phyloP scores from a whole-genome alignment of 2,888 invertebrate species.

The Scaptomyza cyrtandrae region DNA sequence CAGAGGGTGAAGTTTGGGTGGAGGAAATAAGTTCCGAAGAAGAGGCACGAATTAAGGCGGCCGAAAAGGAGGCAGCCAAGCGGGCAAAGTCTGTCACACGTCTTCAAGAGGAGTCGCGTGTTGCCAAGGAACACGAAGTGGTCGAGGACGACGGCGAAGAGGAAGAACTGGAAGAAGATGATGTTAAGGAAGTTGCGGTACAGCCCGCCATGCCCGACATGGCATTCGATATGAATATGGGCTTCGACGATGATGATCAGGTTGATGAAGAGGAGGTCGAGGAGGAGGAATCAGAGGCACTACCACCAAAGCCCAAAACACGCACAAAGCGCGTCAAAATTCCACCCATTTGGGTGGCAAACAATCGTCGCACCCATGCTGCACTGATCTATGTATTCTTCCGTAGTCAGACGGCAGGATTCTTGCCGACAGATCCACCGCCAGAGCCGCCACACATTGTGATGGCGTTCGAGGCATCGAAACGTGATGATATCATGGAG shows the following conservation, averaged over 20 bases:
- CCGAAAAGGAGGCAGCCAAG: constrained; percentile 27
- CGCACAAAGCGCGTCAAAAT: constrained; percentile 80
- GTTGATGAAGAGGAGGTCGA: constrained; percentile 52
- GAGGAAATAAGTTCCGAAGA: constrained; percentile 65
- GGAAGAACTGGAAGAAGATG: constrained; percentile 66
- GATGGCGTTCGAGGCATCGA: constrained; percentile 88
- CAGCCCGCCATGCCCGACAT: constrained; percentile 40
- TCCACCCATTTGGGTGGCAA: constrained; percentile 86
- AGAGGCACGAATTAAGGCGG: constrained; percentile 37
- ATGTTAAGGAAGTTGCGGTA: constrained; percentile 43
- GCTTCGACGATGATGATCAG: constrained; percentile 33
- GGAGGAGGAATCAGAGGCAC: constrained; percentile 55
- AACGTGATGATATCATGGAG: constrained; percentile 87
- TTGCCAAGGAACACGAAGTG: constrained; percentile 32
- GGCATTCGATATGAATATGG: constrained; percentile 57
- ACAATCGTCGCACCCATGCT: constrained; percentile 86
- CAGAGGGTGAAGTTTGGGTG: constrained; percentile 71
- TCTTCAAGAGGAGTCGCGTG: constrained; percentile 19
- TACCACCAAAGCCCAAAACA: constrained; percentile 48
- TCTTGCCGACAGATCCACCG: constrained; percentile 87
- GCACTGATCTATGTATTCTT: constrained; percentile 86
- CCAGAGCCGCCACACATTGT: constrained; percentile 88
- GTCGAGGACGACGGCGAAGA: constrained; percentile 56
- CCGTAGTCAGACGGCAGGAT: constrained; percentile 83
- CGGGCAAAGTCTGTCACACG: constrained; percentile 38